Percentiles rank a stretch among this genome's conserved stretches.
phyloP scores from a whole-genome alignment of 1,140 invertebrate species.

The Drosophila aff. region DNA sequence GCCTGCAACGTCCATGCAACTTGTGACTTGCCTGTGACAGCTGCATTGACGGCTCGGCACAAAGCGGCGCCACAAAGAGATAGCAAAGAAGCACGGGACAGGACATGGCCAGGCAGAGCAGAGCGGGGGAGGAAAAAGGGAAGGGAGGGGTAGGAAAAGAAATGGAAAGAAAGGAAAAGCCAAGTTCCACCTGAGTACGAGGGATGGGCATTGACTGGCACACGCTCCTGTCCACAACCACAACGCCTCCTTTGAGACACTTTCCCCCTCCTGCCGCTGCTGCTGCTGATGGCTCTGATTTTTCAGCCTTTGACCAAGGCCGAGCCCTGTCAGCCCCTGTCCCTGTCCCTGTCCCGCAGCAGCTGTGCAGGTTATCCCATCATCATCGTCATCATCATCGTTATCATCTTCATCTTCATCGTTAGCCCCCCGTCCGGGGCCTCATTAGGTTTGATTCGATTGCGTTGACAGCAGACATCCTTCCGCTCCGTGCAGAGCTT shows the following conservation, averaged over 20 bases:
- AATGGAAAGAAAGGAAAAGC: background rate
- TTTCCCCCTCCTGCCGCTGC: background rate
- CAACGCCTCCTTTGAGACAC: background rate
- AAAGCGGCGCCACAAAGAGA: constrained; percentile 19
- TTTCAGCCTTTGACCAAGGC: constrained; percentile 18
- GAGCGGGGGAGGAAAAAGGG: background rate
- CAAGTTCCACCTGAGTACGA: constrained; percentile 28
- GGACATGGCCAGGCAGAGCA: constrained; percentile 1
- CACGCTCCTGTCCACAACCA: background rate
- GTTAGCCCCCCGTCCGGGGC: constrained; percentile 26
- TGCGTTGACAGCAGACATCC: constrained; percentile 41
- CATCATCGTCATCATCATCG: background rate
- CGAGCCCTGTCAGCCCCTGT: background rate
- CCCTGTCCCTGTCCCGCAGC: constrained; percentile 2
- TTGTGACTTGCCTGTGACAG: constrained; percentile 41
- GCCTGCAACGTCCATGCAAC: constrained; percentile 16
- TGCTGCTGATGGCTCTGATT: constrained; percentile 16
- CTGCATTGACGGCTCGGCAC: constrained; percentile 31
- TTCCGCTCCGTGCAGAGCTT: constrained; percentile 27
- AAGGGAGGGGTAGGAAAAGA: background rate
- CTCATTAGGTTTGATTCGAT: constrained; percentile 53
- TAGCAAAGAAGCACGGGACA: constrained; percentile 1
- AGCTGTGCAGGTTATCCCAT: constrained; percentile 16
- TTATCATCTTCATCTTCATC: background rate
- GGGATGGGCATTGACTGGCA: constrained; percentile 2